These are phyloP conservation scores for Morphnarchus princeps DNA, from an alignment of 2,113 vertebrate genomes.

Conservation along the genomic window DNA sequence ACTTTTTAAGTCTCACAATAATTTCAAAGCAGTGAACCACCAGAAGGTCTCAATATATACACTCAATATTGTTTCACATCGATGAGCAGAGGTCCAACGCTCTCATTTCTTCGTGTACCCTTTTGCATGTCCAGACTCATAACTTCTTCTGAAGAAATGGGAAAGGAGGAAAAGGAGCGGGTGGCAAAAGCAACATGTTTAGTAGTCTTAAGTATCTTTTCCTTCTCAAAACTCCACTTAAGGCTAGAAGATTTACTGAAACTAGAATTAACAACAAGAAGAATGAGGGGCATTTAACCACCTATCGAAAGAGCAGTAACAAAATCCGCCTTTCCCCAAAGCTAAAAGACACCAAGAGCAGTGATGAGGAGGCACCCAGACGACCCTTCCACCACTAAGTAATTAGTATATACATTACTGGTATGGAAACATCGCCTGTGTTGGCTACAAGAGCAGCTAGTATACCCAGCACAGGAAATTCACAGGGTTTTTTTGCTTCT, in stretches of 20 bases:
- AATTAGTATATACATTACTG: neutral
- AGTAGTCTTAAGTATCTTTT: neutral
- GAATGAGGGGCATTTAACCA: neutral
- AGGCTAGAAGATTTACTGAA: neutral
- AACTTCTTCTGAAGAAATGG: neutral
- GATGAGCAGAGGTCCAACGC: neutral
- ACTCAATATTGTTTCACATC: neutral
- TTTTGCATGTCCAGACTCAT: neutral
- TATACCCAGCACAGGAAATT: neutral
- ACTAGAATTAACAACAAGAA: neutral
- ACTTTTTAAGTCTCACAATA: neutral
- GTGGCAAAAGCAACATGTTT: neutral
- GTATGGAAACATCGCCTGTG: neutral
- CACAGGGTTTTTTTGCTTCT: neutral
- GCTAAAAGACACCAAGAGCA: neutral
- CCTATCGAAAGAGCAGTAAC: neutral
- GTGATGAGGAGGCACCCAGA: neutral
- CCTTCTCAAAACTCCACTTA: neutral
- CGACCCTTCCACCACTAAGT: neutral
- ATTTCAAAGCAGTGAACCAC: neutral
- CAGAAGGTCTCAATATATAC: neutral
- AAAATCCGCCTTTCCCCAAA: neutral
- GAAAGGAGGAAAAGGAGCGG: neutral
- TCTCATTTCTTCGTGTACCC: neutral
- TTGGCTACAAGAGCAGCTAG: neutral